These are phyloP conservation scores for Caenorhabditis virilis DNA, from an alignment of 2,888 invertebrate species.

Conservation along the genomic window DNA sequence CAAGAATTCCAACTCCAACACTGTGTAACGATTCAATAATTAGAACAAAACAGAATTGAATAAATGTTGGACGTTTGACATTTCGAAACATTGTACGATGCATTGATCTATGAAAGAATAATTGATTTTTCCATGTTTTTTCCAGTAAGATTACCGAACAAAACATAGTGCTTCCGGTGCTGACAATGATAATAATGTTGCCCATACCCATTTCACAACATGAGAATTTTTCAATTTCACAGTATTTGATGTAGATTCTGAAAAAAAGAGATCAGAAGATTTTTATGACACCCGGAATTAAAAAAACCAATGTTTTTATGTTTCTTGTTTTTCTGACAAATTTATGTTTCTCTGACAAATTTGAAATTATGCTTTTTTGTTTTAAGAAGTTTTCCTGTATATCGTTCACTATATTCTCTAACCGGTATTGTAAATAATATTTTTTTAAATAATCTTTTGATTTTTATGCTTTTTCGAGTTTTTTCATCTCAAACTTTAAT, in stretches of 20 bases:
- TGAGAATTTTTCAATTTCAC: slow-evolving; percentile 61
- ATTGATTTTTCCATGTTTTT: not conserved
- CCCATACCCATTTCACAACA: slow-evolving; percentile 70
- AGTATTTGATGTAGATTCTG: slow-evolving; percentile 60
- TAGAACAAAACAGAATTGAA: slow-evolving; percentile 73
- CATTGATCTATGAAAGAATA: slow-evolving; percentile 62
- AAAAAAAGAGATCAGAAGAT: too few relatives aligned
- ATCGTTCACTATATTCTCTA: too few relatives aligned
- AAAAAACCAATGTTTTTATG: too few relatives aligned
- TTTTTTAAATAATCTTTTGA: too few relatives aligned
- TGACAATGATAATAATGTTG: slow-evolving; percentile 68
- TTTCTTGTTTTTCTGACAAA: too few relatives aligned
- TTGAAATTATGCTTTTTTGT: too few relatives aligned
- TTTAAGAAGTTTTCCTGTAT: too few relatives aligned
- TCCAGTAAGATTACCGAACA: slow-evolving; percentile 38
- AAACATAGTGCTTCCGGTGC: slow-evolving; percentile 70
- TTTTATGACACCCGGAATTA: too few relatives aligned
- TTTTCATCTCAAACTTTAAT: too few relatives aligned
- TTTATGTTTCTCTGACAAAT: too few relatives aligned
- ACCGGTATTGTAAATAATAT: too few relatives aligned
- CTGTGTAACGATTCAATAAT: slow-evolving; percentile 87
- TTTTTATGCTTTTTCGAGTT: too few relatives aligned
- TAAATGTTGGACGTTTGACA: slow-evolving; percentile 62
- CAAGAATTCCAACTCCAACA: slow-evolving; percentile 83
- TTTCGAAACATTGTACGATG: slow-evolving; percentile 70